Conservation (phyloP, 1,140 invertebrate species). For the Episyrphus balteatus region DNA sequence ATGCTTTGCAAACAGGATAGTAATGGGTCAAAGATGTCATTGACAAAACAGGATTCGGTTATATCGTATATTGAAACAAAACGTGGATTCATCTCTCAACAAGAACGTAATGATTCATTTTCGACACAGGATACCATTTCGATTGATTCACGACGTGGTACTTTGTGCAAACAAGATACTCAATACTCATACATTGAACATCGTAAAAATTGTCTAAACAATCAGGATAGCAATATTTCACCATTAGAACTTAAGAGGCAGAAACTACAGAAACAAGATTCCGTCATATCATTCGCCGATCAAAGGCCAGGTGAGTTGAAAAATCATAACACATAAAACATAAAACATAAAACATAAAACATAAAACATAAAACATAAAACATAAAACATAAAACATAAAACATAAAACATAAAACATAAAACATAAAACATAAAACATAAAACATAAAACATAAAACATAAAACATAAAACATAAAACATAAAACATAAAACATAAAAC, state of each 20-base stretch:
- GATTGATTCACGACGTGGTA: slow-evolving; percentile 20
- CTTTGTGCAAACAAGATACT: slow-evolving; percentile 6
- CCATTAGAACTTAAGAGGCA: slow-evolving; percentile 22
- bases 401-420: too few species aligned
- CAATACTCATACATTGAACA: slow-evolving; percentile 6
- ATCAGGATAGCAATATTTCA: slow-evolving; percentile 8
- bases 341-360: too few species aligned
- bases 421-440: too few species aligned
- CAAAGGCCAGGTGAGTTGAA: slow-evolving; percentile 21
- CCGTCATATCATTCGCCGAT: slow-evolving; percentile 34
- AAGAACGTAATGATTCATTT: slow-evolving; percentile 15
- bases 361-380: too few species aligned
- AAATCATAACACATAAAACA: too few species aligned
- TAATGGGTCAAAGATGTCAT: slow-evolving; percentile 29
- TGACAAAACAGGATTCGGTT: slow-evolving; percentile 34
- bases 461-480: too few species aligned
- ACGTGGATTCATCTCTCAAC: slow-evolving; percentile 8
- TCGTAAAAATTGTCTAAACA: background rate
- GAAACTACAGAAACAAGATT: slow-evolving; percentile 35
- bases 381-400: too few species aligned
- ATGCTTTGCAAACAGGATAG: slow-evolving; percentile 34
- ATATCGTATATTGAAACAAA: slow-evolving; percentile 34
- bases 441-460: too few species aligned
- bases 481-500: too few species aligned
- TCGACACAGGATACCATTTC: slow-evolving; percentile 23